Evolutionary conservation across 2,797 vertebrate species (phyloP).

Genomic region (Hapalemur alaotrensis): DNA sequence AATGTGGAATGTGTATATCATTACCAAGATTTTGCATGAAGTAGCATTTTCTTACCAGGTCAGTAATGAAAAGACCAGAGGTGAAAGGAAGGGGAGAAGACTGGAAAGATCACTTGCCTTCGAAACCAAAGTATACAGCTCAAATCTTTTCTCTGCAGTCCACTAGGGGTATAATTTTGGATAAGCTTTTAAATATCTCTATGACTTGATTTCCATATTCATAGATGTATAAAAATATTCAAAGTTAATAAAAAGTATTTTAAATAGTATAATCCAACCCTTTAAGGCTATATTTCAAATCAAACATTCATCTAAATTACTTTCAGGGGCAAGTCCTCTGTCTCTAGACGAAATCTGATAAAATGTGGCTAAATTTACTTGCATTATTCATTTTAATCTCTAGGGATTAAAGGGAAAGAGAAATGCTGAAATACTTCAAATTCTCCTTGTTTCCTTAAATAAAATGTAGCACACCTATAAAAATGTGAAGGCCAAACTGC

Average conservation of each 20-base stretch:
- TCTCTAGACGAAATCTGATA: constrained; percentile 31
- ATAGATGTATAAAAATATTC: neutral
- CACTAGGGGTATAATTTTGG: neutral
- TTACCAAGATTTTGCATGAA: neutral
- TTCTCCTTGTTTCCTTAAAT: constrained; percentile 5
- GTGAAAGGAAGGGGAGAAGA: neutral
- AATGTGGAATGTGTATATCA: neutral
- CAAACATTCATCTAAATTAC: constrained; percentile 52
- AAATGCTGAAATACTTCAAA: neutral
- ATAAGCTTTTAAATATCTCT: neutral
- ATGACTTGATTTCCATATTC: constrained; percentile 9
- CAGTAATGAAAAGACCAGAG: neutral
- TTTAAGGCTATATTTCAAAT: constrained; percentile 17
- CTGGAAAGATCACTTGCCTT: neutral
- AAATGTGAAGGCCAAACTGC: neutral
- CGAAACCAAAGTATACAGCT: neutral
- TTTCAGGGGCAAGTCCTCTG: neutral
- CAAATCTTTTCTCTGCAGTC: neutral
- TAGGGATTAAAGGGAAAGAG: neutral
- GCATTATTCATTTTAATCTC: constrained; percentile 38
- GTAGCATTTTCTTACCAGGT: neutral
- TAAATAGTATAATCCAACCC: neutral
- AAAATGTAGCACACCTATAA: neutral
- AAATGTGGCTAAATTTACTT: constrained; percentile 11
- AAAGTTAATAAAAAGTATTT: neutral